Evolutionary conservation across 2,113 vertebrate species (phyloP), one percentile per base, ranked within the genome.

Genomic region (Clarias macrocephalus): DNA sequence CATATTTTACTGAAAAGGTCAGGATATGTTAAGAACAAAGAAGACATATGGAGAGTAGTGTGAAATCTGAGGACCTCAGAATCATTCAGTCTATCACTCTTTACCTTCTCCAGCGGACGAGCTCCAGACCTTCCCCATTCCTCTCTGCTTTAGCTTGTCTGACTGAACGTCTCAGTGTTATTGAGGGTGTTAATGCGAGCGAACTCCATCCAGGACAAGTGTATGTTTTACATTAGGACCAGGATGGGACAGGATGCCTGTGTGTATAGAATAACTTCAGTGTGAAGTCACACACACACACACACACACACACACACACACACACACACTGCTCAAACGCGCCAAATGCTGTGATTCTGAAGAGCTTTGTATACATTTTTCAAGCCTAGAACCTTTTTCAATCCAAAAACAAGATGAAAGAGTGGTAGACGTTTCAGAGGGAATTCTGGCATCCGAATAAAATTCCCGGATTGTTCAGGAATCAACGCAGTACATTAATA

Each of bases 201-300:
- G 18, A 57, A 15, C 2, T 42, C 48, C 33, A n/a, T 0, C 3
- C 56, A 79, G 75, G 23, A 52, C 85, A 60, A 79, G 62, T 75
- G 77, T 87, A 68, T 84, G 75, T 63, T 89, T 88, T 82, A 72
- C 28, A 65, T 85, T 87, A 28, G 72, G 28, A 57, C 70, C 57
- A 30, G 59, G 56, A 82, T 4, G 52, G 48, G 23, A 73, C 10
- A 7, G 3, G 28, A 68, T 79, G 63, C 75, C 75, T 81, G 48
- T 65, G 42, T 33, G 66, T 86, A 76, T 76, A 82, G 80, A 88
- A 88, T 85, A 86, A 25, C 62, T 86, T 83, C 23, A 80, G 84
- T 52, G 63, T 59, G 75, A 83, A 68, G 65, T 85, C 79, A n/a
- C n/a, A 68, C n/a, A 66, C 63, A 66, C 63, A 66, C 63, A 65